Conservation (phyloP, 1,140 invertebrate genomes). For the Plutomurus gul region DNA sequence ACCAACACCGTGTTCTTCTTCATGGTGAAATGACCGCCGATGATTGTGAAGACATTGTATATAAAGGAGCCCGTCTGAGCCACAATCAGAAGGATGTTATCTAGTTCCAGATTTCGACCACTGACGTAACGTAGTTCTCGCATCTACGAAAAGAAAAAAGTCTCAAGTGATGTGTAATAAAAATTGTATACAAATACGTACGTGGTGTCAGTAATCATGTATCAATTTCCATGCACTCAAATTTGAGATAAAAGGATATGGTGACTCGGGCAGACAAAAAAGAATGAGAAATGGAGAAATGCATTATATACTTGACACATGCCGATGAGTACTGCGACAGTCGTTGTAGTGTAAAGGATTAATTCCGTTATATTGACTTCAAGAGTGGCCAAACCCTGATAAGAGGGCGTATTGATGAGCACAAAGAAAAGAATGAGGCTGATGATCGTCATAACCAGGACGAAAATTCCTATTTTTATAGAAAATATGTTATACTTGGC, state of each 20-base stretch:
- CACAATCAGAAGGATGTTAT: constrained; percentile 81
- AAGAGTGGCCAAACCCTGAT: constrained; percentile 69
- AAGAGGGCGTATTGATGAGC: constrained; percentile 69
- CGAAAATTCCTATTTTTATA: too few relatives aligned
- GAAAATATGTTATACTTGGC: too few relatives aligned
- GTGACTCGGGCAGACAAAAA: too few relatives aligned
- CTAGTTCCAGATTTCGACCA: constrained; percentile 70
- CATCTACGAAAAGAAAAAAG: constrained; percentile 47
- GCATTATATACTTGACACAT: constrained; percentile 66
- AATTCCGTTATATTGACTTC: constrained; percentile 78
- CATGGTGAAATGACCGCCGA: constrained; percentile 69
- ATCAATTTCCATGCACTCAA: not conserved
- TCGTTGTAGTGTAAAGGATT: constrained; percentile 68
- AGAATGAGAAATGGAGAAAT: not conserved
- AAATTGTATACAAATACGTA: constrained; percentile 61
- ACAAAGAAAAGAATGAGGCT: constrained; percentile 91
- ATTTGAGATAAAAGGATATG: not conserved
- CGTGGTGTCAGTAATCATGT: not conserved
- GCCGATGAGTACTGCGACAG: constrained; percentile 63
- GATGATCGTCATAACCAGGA: constrained; percentile 84
- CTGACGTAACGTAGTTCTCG: constrained; percentile 59
- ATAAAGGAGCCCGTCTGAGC: constrained; percentile 86
- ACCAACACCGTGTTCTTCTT: constrained; percentile 75
- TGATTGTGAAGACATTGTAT: constrained; percentile 84
- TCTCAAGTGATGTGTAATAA: constrained; percentile 59